Evolutionary conservation across 2,797 vertebrate species (phyloP).

Genomic region (Melanotaenia maccullochi): DNA sequence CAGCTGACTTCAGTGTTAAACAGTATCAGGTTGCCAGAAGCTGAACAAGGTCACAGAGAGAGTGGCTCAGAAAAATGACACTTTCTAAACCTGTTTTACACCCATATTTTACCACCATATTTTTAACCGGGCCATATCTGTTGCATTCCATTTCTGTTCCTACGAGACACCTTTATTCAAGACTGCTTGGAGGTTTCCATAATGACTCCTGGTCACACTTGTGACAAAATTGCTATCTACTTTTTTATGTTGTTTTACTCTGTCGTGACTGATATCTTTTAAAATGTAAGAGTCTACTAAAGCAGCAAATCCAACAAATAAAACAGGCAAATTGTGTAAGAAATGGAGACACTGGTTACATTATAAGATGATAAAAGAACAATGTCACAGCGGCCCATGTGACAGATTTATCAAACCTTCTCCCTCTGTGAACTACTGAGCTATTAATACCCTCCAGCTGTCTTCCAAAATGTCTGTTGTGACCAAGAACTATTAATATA

Average conservation of each 20-base stretch:
- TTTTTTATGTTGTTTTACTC: neutral
- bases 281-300: neutral
- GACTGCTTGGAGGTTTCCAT: neutral
- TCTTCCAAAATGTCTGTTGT: slow-evolving; percentile 57
- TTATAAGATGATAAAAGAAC: slow-evolving; percentile 5
- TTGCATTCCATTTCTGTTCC: neutral
- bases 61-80: neutral
- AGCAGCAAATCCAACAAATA: slow-evolving; percentile 10
- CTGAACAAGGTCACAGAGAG: slow-evolving; percentile 10
- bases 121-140: neutral
- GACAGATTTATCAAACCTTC: slow-evolving; percentile 38
- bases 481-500: slow-evolving; percentile 19
- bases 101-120: neutral
- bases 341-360: neutral
- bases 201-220: neutral
- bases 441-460: slow-evolving; percentile 80
- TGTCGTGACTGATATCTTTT: neutral
- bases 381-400: slow-evolving; percentile 28
- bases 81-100: slow-evolving; percentile 17
- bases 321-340: neutral
- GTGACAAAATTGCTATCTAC: neutral
- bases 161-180: neutral
- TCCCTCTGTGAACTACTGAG: slow-evolving; percentile 32
- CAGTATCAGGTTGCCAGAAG: slow-evolving; percentile 17
- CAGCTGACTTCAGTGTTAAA: slow-evolving; percentile 37